Conservation (phyloP, 2,113 vertebrate genomes). For the Nycticorax nycticorax region DNA sequence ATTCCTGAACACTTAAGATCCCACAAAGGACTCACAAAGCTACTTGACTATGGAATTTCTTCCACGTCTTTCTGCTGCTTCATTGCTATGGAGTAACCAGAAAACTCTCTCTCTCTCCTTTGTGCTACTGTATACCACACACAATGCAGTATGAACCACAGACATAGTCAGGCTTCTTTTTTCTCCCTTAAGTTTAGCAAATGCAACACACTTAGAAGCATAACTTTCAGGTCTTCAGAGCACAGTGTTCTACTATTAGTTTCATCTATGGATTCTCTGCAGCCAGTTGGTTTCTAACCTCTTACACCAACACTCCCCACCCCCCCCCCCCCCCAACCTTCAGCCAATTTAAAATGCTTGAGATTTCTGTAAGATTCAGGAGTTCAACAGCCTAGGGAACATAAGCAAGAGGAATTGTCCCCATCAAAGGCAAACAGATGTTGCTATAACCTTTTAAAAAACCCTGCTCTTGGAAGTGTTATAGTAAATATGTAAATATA, state of each 20-base stretch:
- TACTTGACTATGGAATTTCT: neutral
- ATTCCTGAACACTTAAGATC: neutral
- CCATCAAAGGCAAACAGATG: conserved; percentile 59
- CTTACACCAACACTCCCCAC: neutral
- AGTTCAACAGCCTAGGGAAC: neutral
- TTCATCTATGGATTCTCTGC: neutral
- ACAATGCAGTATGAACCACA: neutral
- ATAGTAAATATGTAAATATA: conserved; percentile 59
- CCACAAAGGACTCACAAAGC: neutral
- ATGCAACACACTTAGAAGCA: neutral
- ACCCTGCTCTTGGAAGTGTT: neutral
- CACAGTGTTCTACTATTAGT: neutral
- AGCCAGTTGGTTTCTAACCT: neutral
- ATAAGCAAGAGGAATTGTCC: conserved; percentile 13
- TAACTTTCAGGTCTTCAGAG: neutral
- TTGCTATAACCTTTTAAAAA: conserved; percentile 54
- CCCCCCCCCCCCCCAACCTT: neutral
- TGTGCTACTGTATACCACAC: neutral
- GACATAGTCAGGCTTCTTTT: neutral
- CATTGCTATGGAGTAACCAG: neutral
- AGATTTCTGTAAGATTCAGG: neutral
- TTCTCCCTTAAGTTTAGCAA: neutral
- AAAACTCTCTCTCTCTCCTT: neutral
- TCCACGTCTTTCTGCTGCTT: neutral
- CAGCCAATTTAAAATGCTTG: neutral